phyloP scores from a whole-genome alignment of 2,888 invertebrate species.

The Euzophera pinguis region DNA sequence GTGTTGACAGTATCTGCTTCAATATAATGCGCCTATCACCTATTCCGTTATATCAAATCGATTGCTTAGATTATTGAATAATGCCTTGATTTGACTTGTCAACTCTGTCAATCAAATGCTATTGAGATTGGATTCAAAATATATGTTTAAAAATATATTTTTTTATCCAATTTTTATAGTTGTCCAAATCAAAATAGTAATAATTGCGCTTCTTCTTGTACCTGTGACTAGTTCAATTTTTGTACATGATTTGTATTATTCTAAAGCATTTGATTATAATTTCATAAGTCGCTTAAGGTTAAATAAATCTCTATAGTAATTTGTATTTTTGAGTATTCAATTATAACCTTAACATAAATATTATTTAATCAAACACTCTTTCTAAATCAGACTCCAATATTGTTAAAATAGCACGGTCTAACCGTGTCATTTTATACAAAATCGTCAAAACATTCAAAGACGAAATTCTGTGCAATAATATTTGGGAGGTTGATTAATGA shows the following conservation, averaged over 20 bases:
- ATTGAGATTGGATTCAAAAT: not conserved
- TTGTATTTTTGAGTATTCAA: too few species aligned
- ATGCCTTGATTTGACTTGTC: not conserved
- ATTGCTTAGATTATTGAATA: not conserved
- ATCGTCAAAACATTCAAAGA: conserved; percentile 18
- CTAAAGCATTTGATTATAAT: too few species aligned
- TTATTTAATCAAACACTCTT: not conserved
- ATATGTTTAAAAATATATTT: too few species aligned
- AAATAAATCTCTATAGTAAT: too few species aligned
- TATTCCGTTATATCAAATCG: not conserved
- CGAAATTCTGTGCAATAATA: conserved; percentile 23
- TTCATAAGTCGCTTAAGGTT: too few species aligned
- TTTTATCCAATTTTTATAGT: too few species aligned
- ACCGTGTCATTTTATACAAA: not conserved
- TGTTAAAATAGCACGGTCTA: not conserved
- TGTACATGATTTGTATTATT: too few species aligned
- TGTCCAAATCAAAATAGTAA: too few species aligned
- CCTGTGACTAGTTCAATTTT: too few species aligned
- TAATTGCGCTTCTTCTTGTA: too few species aligned
- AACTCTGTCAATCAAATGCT: not conserved
- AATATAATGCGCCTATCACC: not conserved
- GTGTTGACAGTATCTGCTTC: not conserved
- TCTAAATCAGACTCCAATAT: not conserved
- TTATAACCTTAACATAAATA: not conserved
- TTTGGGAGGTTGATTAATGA: conserved; percentile 31